A percentile compares a stretch with the other conserved stretches of the same genome.
Evolutionary conservation across 2,888 invertebrate species (phyloP).

Genomic region (Sinhomidia bicolor): DNA sequence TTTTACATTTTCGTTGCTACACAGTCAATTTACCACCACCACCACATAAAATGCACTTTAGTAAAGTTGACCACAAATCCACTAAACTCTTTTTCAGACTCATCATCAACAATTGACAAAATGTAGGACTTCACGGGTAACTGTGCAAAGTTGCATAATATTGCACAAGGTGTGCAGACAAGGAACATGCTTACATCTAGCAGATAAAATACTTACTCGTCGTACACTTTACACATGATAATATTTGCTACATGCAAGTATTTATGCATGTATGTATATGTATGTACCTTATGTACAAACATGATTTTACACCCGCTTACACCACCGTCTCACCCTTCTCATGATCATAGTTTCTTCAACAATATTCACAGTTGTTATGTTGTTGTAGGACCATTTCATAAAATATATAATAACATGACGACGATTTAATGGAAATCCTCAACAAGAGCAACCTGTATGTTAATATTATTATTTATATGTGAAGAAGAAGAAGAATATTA

Average conservation of each 20-base stretch:
- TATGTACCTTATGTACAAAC: slow-evolving; percentile 18
- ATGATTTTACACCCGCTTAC: slow-evolving; percentile 35
- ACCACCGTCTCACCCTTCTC: background rate
- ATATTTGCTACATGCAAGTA: background rate
- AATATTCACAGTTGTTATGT: slow-evolving; percentile 22
- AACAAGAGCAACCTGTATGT: slow-evolving; percentile 2
- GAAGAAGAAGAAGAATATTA: background rate
- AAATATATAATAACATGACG: slow-evolving; percentile 3
- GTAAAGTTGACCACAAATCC: no score
- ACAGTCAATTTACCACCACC: no score
- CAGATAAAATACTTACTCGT: slow-evolving; percentile 27
- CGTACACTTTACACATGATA: no score
- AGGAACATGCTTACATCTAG: slow-evolving; percentile 13
- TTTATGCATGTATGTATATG: background rate
- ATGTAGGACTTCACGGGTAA: no score
- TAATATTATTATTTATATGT: no score
- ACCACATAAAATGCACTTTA: no score
- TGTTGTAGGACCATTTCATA: slow-evolving; percentile 64
- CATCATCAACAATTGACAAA: no score
- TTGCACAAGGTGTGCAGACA: background rate
- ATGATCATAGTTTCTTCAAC: slow-evolving; percentile 5
- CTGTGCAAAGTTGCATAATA: background rate
- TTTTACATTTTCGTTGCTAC: no score
- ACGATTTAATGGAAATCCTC: slow-evolving; percentile 1
- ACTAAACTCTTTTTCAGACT: no score